Evolutionary conservation across 1,140 invertebrate species (phyloP), one percentile per base, ranked within the genome.

Genomic region (Camponotus floridanus): DNA sequence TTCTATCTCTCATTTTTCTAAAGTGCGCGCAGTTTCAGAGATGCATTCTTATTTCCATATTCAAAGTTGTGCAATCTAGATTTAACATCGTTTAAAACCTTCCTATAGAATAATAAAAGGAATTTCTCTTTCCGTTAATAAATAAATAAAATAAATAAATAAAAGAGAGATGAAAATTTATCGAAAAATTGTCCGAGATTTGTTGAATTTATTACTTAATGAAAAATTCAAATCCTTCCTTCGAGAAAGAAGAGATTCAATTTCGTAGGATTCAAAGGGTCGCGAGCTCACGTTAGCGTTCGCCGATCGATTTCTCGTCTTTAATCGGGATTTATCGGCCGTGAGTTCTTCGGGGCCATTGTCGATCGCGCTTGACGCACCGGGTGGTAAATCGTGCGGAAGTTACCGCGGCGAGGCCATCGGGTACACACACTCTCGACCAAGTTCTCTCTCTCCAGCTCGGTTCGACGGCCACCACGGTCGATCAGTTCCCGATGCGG

Each of bases 301-400:
- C 67, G 39, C 33, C 67, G 79, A 73, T 73, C 67, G 79, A 83
- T 83, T 68, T 83, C 26, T 74, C 79, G 68, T 57, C 68, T 74
- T 83, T 83, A 83, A 74, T 83, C 79, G 79, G 39, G 68, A 83
- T 83, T 83, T 83, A 83, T 83, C 79, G 68, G 79, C 55, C 31
- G 42, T 83, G 57, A 83, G 79, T 83, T 83, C 79, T 83, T 73
- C 39, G 67, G 55, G 26, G 42, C 68, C 39, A 83, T 83, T 83
- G 79, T 83, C 79, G 79, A 83, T 74, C 79, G 79, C 55, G 79
- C 68, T 83, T 73, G 79, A 83, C 79, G 79, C 51, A 83, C 79
- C 57, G 55, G 39, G 68, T 68, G 79, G 79, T 83, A 83, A 83
- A 83, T 83, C 79, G 79, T 74, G 79, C 68, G 79, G 79, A 83